phyloP scores from a whole-genome alignment of 1,140 invertebrate species.

The Pogonus chalceus region DNA sequence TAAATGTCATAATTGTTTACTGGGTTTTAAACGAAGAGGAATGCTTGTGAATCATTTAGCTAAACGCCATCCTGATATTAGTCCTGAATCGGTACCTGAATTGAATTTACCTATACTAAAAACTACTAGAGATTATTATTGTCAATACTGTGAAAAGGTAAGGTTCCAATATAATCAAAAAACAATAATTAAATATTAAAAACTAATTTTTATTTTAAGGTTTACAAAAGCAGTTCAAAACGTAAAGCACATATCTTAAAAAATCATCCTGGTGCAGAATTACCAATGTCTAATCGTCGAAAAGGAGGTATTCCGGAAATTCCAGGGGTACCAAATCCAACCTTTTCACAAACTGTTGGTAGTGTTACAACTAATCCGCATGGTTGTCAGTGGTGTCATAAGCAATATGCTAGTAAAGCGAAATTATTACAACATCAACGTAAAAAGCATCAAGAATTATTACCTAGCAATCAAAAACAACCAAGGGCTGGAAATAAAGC shows the following conservation, averaged over 20 bases:
- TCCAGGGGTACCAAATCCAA: conserved; percentile 45
- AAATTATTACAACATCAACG: conserved; percentile 74
- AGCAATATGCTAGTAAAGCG: conserved; percentile 73
- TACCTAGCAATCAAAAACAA: background rate
- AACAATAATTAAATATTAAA: too few relatives aligned
- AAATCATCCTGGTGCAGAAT: conserved; percentile 67
- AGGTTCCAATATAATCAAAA: conserved; percentile 28
- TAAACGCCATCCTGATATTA: conserved; percentile 71
- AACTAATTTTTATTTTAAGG: too few relatives aligned
- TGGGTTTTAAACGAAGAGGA: conserved; percentile 74
- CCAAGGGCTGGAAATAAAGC: background rate
- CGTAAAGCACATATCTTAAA: conserved; percentile 77
- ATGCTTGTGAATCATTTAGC: conserved; percentile 81
- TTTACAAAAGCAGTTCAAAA: conserved; percentile 79
- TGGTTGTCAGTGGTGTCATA: conserved; percentile 70
- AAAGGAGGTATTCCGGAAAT: conserved; percentile 39
- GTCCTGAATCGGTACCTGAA: conserved; percentile 65
- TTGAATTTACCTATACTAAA: conserved; percentile 71
- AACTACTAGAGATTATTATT: conserved; percentile 72
- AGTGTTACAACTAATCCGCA: conserved; percentile 64
- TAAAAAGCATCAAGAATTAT: conserved; percentile 53
- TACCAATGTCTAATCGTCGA: conserved; percentile 51
- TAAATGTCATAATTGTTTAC: conserved; percentile 68
- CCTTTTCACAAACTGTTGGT: conserved; percentile 60
- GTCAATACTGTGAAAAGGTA: conserved; percentile 72